These are phyloP conservation scores for Stegana nigrithorax DNA, from an alignment of 2,888 invertebrate genomes.

Conservation along the genomic window DNA sequence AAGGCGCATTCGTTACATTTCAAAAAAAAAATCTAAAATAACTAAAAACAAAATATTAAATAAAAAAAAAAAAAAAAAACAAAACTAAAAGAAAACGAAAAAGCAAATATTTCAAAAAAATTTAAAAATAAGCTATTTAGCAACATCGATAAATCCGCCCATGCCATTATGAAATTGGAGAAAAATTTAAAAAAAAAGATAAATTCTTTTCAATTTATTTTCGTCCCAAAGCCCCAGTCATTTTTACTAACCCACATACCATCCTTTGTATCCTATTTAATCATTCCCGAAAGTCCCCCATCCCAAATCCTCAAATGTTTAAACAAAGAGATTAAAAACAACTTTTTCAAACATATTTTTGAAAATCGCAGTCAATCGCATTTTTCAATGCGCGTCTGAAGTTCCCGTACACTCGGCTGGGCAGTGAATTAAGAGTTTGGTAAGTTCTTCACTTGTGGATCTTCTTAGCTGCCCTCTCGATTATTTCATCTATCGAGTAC, in stretches of 20 bases:
- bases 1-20: background rate
- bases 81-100: background rate
- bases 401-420: too few species aligned
- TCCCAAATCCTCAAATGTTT: slow-evolving; percentile 49
- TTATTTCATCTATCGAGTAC: too few species aligned
- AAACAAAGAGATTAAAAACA: slow-evolving; percentile 54
- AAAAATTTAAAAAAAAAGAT: background rate
- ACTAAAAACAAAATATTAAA: background rate
- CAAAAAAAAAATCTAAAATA: background rate
- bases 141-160: background rate
- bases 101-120: background rate
- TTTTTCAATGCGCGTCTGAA: slow-evolving; percentile 34
- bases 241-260: background rate
- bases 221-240: too few species aligned
- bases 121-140: background rate
- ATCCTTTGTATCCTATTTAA: background rate
- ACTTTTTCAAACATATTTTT: slow-evolving; percentile 33
- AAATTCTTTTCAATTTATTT: too few species aligned
- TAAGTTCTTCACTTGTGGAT: background rate
- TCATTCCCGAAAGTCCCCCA: slow-evolving; percentile 7
- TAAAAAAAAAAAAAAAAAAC: background rate
- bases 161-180: background rate
- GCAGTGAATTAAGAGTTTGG: background rate
- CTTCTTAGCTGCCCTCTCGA: too few species aligned
- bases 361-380: slow-evolving; percentile 21